Conservation (phyloP, 2,113 vertebrate species). For the Synchiropus splendidus region DNA sequence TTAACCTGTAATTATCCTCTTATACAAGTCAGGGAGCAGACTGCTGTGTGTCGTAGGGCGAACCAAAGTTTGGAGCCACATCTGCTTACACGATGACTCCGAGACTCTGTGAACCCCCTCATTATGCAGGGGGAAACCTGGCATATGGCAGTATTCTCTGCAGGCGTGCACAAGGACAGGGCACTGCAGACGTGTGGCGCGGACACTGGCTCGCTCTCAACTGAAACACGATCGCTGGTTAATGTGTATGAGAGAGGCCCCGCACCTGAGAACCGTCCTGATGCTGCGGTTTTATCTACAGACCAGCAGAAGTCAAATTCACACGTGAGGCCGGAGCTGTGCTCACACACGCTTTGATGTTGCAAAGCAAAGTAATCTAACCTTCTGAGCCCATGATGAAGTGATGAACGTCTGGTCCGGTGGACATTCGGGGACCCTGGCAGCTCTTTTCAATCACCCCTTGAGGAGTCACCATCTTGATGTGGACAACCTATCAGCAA, state of each 20-base stretch:
- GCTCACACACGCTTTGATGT: background rate
- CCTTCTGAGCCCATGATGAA: conserved; percentile 99
- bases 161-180: conserved; percentile 55
- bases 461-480: conserved; percentile 95
- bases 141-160: conserved; percentile 64
- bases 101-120: conserved; percentile 52
- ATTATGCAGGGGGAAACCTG: conserved; percentile 47
- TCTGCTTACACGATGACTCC: conserved; percentile 55
- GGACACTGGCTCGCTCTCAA: conserved; percentile 33
- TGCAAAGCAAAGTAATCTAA: conserved; percentile 41
- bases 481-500: conserved; percentile 80
- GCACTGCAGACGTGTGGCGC: conserved; percentile 31
- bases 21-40: conserved; percentile 39
- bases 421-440: conserved; percentile 94
- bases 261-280: conserved; percentile 39
- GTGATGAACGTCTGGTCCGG: conserved; percentile 94
- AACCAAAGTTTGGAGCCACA: conserved; percentile 53
- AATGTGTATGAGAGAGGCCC: conserved; percentile 31
- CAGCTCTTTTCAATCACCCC: conserved; percentile 95
- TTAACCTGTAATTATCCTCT: too few species aligned
- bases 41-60: conserved; percentile 46
- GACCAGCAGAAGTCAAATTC: conserved; percentile 6
- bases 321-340: conserved; percentile 6
- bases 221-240: conserved; percentile 30
- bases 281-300: conserved; percentile 33